Evolutionary conservation across 2,113 vertebrate genomes (phyloP), one percentile per base, ranked within the genome.

Genomic region (Chloebia gouldiae): DNA sequence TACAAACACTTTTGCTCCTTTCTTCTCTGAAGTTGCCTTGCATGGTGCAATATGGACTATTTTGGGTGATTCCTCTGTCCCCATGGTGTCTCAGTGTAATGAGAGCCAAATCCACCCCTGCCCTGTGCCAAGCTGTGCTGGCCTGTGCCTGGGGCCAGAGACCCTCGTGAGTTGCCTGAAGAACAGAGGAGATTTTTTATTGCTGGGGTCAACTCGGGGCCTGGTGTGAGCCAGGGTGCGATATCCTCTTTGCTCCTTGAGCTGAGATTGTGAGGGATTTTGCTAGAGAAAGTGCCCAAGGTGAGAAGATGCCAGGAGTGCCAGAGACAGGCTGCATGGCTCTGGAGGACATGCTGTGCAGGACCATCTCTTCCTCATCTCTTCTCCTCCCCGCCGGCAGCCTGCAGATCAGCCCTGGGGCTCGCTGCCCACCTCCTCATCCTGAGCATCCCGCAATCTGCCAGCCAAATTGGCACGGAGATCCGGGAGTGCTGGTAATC

Each of bases 241-340:
- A 90, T 92, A 94, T 76, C 95, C 88, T 91, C 96, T 96, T 93
- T 93, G 59, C 59, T 93, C 6, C 81, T 61, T 79, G 92, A 92
- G 90, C 81, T 45, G 54, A 71, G 92, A 90, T 88, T 72, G 44
- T 21, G 51, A 82, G 40, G 75, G 93, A 73, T 96, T 96, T 93
- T 3, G 6, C 53, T 56, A 42, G 93, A 92, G 96, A 95, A 96
- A 96, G 96, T 95, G 70, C 57, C 44, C 0, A 0, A 56, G 81
- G 69, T 88, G 79, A 90, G 81, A 85, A 54, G n/a, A 2, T 28
- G 54, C 37, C 23, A 13, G 16, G 30, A 57, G 7, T 60, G 56
- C 44, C 1, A 4, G 53, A 37, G 49, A 17, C 7, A 11, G 53
- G 54, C 61, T 66, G 49, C 2, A 0, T 25, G 45, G 76, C 49